These are phyloP conservation scores for Latrodectus elegans DNA, from an alignment of 2,888 invertebrate genomes.

Conservation along the genomic window DNA sequence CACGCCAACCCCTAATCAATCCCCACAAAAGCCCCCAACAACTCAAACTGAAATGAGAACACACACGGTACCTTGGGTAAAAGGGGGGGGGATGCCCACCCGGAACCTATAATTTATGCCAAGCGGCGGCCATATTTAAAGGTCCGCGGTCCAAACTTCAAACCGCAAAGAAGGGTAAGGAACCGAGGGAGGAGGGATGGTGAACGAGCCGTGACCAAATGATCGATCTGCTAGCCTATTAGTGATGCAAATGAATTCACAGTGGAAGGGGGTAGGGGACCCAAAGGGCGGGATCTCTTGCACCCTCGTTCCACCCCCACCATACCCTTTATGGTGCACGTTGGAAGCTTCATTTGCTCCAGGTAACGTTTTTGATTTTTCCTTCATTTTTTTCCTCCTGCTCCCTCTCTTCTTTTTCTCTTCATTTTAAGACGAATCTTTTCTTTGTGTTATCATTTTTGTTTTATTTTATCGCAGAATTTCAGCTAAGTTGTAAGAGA, in stretches of 20 bases:
- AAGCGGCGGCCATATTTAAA: slow-evolving; percentile 65
- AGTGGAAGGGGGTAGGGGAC: slow-evolving; percentile 24
- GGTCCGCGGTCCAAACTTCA: slow-evolving; percentile 62
- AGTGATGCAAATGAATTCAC: slow-evolving; percentile 62
- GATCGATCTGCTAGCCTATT: slow-evolving; percentile 66
- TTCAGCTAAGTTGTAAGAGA: slow-evolving; percentile 62
- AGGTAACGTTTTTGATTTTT: slow-evolving; percentile 48
- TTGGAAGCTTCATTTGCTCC: slow-evolving; percentile 50
- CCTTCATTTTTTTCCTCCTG: neutral
- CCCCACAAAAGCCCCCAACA: slow-evolving; percentile 7
- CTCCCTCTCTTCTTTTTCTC: neutral
- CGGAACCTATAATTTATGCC: slow-evolving; percentile 66
- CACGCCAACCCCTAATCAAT: slow-evolving; percentile 3
- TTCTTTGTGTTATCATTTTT: slow-evolving; percentile 28
- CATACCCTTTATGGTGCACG: neutral
- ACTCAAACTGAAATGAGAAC: slow-evolving; percentile 29
- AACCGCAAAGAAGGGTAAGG: slow-evolving; percentile 49
- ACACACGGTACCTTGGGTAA: neutral
- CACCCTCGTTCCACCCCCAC: slow-evolving; percentile 15
- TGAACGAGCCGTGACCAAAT: slow-evolving; percentile 42
- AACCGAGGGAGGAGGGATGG: neutral
- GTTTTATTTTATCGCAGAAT: slow-evolving; percentile 39
- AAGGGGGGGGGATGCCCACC: neutral
- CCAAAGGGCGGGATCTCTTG: slow-evolving; percentile 38
- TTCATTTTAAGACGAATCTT: slow-evolving; percentile 45